These are phyloP conservation scores for Gibbula magus DNA, from an alignment of 2,888 invertebrate species.

Conservation along the genomic window DNA sequence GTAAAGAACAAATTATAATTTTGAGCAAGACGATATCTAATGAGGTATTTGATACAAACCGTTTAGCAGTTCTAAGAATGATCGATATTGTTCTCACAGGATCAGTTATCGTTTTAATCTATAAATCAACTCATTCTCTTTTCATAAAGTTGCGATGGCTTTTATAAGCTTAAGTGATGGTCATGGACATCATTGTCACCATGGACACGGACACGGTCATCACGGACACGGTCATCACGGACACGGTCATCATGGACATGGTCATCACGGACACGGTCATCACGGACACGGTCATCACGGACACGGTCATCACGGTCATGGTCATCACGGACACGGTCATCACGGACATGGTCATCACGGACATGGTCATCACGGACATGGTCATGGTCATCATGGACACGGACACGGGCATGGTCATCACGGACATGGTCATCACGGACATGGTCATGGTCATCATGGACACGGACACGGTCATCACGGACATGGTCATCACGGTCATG, in stretches of 20 bases:
- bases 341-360: background rate
- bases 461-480: too few species aligned
- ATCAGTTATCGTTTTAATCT: too few species aligned
- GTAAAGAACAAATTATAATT: too few species aligned
- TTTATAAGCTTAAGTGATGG: background rate
- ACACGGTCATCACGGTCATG: background rate
- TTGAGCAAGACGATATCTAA: too few species aligned
- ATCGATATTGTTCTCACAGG: too few species aligned
- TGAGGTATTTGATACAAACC: too few species aligned
- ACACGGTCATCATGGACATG: background rate
- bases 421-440: background rate
- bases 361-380: too few species aligned
- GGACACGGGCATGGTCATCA: background rate
- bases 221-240: background rate
- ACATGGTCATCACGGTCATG: too few species aligned
- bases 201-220: background rate
- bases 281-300: too few species aligned
- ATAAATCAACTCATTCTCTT: too few species aligned
- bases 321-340: background rate
- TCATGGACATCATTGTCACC: background rate
- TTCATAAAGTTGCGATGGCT: background rate
- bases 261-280: too few species aligned
- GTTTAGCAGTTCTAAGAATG: too few species aligned
- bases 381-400: background rate
- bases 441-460: background rate